phyloP scores from a whole-genome alignment of 2,113 vertebrate species.

The Oreochromis tanganicae region DNA sequence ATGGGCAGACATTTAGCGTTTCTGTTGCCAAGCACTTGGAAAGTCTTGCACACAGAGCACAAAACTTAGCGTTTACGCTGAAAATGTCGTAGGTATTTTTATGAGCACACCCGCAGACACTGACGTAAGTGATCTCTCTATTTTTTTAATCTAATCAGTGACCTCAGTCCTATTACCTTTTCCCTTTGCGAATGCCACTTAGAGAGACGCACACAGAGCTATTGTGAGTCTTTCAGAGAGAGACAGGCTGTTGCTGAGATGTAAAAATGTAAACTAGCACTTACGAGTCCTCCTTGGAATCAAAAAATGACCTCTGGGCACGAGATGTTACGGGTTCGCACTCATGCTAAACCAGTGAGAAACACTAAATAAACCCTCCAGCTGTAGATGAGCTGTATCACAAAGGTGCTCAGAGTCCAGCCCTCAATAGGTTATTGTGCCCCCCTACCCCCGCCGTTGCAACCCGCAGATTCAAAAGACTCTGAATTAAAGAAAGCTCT shows the following conservation, averaged over 20 bases:
- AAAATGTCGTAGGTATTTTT: slow-evolving; percentile 29
- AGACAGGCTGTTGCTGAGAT: neutral
- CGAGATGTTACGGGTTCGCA: slow-evolving; percentile 9
- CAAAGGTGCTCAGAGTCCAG: neutral
- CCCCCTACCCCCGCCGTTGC: neutral
- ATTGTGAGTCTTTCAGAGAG: slow-evolving; percentile 43
- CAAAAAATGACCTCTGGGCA: neutral
- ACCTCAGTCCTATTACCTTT: slow-evolving; percentile 68
- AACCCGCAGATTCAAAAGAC: slow-evolving; percentile 10
- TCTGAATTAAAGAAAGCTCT: neutral
- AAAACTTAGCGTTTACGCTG: slow-evolving; percentile 42
- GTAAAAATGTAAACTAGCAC: slow-evolving; percentile 27
- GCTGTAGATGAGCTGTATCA: neutral
- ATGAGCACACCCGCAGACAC: slow-evolving; percentile 35
- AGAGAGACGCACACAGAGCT: slow-evolving; percentile 16
- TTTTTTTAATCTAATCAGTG: slow-evolving; percentile 46
- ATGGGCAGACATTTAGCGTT: neutral
- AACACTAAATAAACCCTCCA: neutral
- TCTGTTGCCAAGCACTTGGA: slow-evolving; percentile 8
- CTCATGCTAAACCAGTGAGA: neutral
- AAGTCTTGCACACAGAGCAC: slow-evolving; percentile 33
- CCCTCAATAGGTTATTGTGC: neutral
- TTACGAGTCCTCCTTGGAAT: slow-evolving; percentile 22
- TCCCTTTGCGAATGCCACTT: slow-evolving; percentile 70
- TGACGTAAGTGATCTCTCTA: slow-evolving; percentile 36